Conservation (phyloP, 1,140 invertebrate species). For the Ostrea edulis region DNA sequence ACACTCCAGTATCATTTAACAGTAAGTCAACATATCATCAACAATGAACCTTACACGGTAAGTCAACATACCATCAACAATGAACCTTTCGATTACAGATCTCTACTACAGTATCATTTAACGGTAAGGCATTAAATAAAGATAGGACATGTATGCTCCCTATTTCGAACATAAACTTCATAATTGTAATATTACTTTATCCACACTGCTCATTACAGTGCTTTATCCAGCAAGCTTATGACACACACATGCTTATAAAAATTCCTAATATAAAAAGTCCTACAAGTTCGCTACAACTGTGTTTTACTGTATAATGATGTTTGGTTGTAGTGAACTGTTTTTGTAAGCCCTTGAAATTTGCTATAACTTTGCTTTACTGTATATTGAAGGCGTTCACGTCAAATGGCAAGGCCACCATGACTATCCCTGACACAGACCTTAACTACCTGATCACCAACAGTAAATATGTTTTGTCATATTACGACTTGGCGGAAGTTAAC, state of each 20-base stretch:
- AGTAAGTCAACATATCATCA: no score
- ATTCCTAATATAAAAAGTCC: no score
- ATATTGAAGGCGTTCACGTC: neutral
- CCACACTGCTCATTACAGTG: no score
- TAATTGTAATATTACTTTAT: no score
- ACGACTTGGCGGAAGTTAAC: neutral
- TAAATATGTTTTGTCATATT: neutral
- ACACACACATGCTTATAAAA: no score
- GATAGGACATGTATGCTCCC: no score
- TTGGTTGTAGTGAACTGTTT: no score
- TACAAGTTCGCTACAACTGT: no score
- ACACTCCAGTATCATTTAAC: neutral
- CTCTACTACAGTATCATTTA: neutral
- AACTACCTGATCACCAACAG: neutral
- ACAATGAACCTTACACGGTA: neutral
- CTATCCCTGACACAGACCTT: neutral
- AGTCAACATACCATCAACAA: neutral
- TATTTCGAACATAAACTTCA: neutral
- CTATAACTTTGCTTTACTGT: no score
- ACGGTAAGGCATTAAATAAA: neutral
- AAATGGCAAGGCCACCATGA: neutral
- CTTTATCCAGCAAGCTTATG: no score
- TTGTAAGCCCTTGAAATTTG: no score
- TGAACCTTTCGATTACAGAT: neutral
- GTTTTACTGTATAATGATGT: no score